Percentiles rank a stretch among this genome's conserved stretches.
These are phyloP conservation scores for Porites lutea DNA, from an alignment of 64 coral and sea anemone genomes.

Conservation along the genomic window DNA sequence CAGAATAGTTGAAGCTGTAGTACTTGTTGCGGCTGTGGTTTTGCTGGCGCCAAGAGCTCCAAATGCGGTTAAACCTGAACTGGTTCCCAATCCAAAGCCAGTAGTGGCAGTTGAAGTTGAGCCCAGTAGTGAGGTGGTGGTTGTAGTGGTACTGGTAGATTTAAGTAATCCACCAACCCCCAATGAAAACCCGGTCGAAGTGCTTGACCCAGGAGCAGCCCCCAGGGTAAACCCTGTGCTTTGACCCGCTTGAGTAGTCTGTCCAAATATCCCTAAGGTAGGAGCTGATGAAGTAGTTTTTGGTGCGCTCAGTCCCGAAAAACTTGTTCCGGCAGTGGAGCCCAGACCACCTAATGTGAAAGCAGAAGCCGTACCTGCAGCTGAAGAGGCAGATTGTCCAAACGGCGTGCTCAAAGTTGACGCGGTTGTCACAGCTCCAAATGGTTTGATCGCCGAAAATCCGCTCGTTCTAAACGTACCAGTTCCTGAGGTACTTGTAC, in stretches of 20 bases:
- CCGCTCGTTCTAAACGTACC: conserved; percentile 3
- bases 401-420: conserved; percentile 35
- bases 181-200: not conserved
- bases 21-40: not conserved
- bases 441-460: conserved; percentile 57
- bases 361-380: conserved; percentile 1
- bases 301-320: conserved; percentile 39
- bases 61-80: conserved; percentile 10
- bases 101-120: conserved; percentile 1
- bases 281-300: conserved; percentile 30
- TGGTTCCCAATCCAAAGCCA: conserved; percentile 12
- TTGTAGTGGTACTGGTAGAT: conserved; percentile 39
- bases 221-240: conserved; percentile 1
- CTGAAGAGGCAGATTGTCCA: not conserved
- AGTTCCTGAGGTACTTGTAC: not conserved
- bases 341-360: conserved; percentile 29
- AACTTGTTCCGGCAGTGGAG: not conserved
- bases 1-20: not conserved
- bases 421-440: conserved; percentile 17
- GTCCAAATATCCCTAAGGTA: conserved; percentile 25
- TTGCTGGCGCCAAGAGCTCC: not conserved
- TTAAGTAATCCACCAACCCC: conserved; percentile 25
- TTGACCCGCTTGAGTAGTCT: conserved; percentile 34
- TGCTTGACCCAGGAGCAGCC: not conserved
- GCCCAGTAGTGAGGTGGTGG: conserved; percentile 29